A percentile compares a stretch with the other conserved stretches of the same genome.
Evolutionary conservation across 2,888 invertebrate genomes (phyloP).

Genomic region (Pollenia labialis): DNA sequence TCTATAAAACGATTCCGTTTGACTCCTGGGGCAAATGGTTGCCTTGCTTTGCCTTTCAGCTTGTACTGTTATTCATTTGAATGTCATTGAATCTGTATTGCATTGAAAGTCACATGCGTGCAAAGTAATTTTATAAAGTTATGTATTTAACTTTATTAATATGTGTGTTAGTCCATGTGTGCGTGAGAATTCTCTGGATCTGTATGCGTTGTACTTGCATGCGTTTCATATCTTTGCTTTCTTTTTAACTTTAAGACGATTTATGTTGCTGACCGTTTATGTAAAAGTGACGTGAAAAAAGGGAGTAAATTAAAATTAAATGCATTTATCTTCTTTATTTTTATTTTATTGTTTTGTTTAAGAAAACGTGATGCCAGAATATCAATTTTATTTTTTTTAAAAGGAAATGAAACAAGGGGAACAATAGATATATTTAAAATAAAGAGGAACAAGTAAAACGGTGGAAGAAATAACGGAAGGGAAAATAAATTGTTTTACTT

Average conservation of each 20-base stretch:
- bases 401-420: constrained; percentile 9
- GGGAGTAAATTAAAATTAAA: constrained; percentile 15
- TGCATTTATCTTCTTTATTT: constrained; percentile 10
- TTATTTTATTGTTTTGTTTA: background rate
- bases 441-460: background rate
- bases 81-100: background rate
- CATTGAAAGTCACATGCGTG: constrained; percentile 31
- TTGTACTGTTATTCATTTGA: background rate
- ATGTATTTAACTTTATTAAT: background rate
- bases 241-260: background rate
- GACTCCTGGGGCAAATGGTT: background rate
- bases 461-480: background rate
- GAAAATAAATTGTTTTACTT: background rate
- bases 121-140: constrained; percentile 47
- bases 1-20: too few relatives aligned
- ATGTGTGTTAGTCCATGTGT: background rate
- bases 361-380: constrained; percentile 26
- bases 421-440: background rate
- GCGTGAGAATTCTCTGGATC: background rate
- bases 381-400: background rate
- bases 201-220: background rate
- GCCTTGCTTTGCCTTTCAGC: background rate
- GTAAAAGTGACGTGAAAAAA: background rate
- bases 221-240: background rate
- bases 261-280: background rate